Evolutionary conservation across 2,888 invertebrate genomes (phyloP).

Genomic region (Helobdella robusta): DNA sequence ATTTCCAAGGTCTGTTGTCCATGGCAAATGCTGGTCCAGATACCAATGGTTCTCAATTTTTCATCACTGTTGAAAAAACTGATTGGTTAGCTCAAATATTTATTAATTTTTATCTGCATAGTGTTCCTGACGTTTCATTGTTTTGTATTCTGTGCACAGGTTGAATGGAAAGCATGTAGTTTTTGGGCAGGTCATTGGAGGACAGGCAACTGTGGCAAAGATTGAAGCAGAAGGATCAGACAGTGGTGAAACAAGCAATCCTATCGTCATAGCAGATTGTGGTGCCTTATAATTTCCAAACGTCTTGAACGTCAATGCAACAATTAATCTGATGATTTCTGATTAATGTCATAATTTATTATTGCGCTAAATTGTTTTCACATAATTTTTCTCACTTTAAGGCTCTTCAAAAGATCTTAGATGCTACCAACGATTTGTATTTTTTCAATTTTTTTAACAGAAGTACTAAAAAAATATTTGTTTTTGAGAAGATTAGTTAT

Average conservation of each 20-base stretch:
- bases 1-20: slow-evolving; percentile 30
- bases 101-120: not conserved
- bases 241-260: slow-evolving; percentile 10
- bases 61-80: slow-evolving; percentile 28
- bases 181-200: slow-evolving; percentile 23
- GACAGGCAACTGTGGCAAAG: slow-evolving; percentile 1
- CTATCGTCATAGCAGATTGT: slow-evolving; percentile 11
- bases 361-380: no score
- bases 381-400: no score
- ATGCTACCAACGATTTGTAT: no score
- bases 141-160: not conserved
- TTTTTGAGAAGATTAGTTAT: no score
- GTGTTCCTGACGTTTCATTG: not conserved
- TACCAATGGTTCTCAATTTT: slow-evolving; percentile 32
- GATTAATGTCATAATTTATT: no score
- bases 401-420: no score
- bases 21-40: slow-evolving; percentile 33
- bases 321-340: no score
- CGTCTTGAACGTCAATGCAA: no score
- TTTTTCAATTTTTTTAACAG: no score
- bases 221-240: slow-evolving; percentile 21
- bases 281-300: slow-evolving; percentile 14
- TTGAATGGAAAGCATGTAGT: slow-evolving; percentile 24
- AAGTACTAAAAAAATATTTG: no score
- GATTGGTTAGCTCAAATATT: slow-evolving; percentile 27